Evolutionary conservation across 2,797 vertebrate species (phyloP).

Genomic region (Rhadinocentrus ornatus): DNA sequence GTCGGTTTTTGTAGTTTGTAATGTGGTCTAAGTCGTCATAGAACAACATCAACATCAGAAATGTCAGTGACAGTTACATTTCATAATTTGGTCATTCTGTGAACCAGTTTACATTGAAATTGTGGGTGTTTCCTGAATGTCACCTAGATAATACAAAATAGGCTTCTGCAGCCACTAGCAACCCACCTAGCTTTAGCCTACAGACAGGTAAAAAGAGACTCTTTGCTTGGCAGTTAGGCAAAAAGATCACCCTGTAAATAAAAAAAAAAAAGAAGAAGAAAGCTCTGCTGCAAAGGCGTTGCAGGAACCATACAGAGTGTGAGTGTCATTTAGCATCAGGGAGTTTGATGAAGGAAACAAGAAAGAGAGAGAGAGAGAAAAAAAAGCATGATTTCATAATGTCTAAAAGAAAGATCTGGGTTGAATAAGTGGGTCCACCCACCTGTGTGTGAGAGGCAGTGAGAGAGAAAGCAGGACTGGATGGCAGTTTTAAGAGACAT

Average conservation of each 20-base stretch:
- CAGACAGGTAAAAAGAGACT: slow-evolving; percentile 54
- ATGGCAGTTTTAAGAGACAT: slow-evolving; percentile 83
- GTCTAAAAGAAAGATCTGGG: slow-evolving; percentile 83
- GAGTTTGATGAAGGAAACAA: slow-evolving; percentile 62
- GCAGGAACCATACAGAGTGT: slow-evolving; percentile 28
- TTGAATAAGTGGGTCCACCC: slow-evolving; percentile 89
- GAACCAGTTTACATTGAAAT: slow-evolving; percentile 58
- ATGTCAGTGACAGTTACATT: slow-evolving; percentile 43
- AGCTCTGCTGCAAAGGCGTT: slow-evolving; percentile 18
- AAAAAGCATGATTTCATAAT: slow-evolving; percentile 80
- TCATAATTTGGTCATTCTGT: slow-evolving; percentile 47
- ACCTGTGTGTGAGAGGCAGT: slow-evolving; percentile 84
- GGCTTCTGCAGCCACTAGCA: slow-evolving; percentile 76
- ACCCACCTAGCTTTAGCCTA: slow-evolving; percentile 62
- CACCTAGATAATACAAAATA: slow-evolving; percentile 73
- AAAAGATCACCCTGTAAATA: slow-evolving; percentile 48
- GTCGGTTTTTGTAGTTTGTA: slow-evolving; percentile 22
- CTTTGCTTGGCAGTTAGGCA: slow-evolving; percentile 35
- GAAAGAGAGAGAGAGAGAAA: slow-evolving; percentile 44
- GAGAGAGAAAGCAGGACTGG: slow-evolving; percentile 76
- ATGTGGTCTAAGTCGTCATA: slow-evolving; percentile 40
- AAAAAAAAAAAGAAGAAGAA: slow-evolving; percentile 55
- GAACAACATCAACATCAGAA: slow-evolving; percentile 49
- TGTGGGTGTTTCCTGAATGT: slow-evolving; percentile 81
- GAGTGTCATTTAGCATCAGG: slow-evolving; percentile 58